Percentiles rank a stretch among this genome's conserved stretches.
These are phyloP conservation scores for Labeo rohita DNA, from an alignment of 2,113 vertebrate genomes.

Conservation along the genomic window DNA sequence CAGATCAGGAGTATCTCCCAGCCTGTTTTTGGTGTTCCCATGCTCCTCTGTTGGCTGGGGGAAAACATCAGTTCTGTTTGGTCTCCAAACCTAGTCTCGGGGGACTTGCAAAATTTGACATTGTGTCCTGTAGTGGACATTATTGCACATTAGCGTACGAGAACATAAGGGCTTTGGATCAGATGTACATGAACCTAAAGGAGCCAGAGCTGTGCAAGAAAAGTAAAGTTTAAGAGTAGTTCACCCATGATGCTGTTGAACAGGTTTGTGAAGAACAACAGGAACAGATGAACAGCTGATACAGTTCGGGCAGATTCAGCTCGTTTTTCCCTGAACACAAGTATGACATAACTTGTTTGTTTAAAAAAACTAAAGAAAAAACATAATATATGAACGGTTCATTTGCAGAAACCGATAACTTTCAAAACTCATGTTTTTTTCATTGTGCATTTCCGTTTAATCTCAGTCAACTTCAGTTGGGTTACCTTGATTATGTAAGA, in stretches of 20 bases:
- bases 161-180: background rate
- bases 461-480: too few relatives aligned
- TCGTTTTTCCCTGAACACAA: background rate
- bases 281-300: background rate
- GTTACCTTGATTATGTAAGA: too few relatives aligned
- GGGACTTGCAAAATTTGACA: background rate
- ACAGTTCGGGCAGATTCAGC: too few relatives aligned
- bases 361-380: too few relatives aligned
- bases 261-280: background rate
- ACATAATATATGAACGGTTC: too few relatives aligned
- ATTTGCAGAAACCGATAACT: too few relatives aligned
- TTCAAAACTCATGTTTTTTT: too few relatives aligned
- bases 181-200: background rate
- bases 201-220: background rate
- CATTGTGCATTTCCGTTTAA: too few relatives aligned
- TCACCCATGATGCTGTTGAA: background rate
- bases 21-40: slow-evolving; percentile 20
- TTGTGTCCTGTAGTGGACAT: background rate
- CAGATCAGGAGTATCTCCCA: slow-evolving; percentile 4
- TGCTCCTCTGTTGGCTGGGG: background rate
- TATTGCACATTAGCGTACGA: background rate
- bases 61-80: background rate
- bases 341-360: too few relatives aligned
- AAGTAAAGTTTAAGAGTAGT: too few relatives aligned
- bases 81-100: slow-evolving; percentile 6